These are phyloP conservation scores for Leuctra nigra DNA, from an alignment of 2,888 invertebrate genomes.

Conservation along the genomic window DNA sequence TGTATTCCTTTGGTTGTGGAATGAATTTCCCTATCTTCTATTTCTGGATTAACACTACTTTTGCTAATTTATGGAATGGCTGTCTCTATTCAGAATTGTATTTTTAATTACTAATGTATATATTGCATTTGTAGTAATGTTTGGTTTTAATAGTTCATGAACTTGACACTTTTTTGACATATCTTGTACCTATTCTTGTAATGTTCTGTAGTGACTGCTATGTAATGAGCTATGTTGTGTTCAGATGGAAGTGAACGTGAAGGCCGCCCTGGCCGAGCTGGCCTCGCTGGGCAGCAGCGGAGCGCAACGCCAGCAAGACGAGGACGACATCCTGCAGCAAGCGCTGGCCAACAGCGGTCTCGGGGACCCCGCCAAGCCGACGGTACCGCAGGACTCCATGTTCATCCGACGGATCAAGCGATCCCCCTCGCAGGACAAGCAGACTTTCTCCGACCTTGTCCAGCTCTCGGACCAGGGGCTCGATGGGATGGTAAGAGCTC, in stretches of 20 bases:
- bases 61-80: too few relatives aligned
- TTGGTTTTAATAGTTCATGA: too few relatives aligned
- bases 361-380: neutral
- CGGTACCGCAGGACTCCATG: neutral
- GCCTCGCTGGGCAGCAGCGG: constrained; percentile 32
- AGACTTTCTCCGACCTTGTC: constrained; percentile 5
- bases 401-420: neutral
- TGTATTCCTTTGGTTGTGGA: too few relatives aligned
- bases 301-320: constrained; percentile 14
- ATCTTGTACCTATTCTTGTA: too few relatives aligned
- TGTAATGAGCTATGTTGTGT: too few relatives aligned
- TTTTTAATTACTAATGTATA: too few relatives aligned
- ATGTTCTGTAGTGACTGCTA: too few relatives aligned
- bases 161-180: too few relatives aligned
- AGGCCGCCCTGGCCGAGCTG: constrained; percentile 36
- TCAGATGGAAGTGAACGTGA: constrained; percentile 31
- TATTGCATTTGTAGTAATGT: too few relatives aligned
- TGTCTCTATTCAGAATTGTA: too few relatives aligned
- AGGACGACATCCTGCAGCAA: constrained; percentile 46
- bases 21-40: too few relatives aligned
- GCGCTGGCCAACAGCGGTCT: constrained; percentile 39
- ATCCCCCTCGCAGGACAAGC: neutral
- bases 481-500: constrained; percentile 38
- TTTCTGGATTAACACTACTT: too few relatives aligned
- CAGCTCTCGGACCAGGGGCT: constrained; percentile 37